These are phyloP conservation scores for Hesperia comma DNA, from an alignment of 2,888 invertebrate genomes.

Conservation along the genomic window DNA sequence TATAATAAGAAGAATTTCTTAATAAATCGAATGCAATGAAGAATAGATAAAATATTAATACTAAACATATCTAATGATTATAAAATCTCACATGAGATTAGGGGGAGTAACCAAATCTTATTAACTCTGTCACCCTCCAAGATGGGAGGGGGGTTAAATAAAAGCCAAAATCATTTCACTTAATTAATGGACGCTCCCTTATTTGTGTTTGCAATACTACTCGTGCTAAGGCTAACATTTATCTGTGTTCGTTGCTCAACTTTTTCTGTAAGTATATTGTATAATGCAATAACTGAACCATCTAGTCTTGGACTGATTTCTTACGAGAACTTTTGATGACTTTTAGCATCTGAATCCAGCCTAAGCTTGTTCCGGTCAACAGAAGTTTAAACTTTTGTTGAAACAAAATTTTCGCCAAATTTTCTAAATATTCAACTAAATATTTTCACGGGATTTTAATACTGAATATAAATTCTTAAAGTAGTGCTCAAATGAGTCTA, in stretches of 20 bases:
- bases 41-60: no score
- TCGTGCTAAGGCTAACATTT: no score
- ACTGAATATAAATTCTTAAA: neutral
- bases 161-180: no score
- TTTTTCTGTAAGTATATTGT: neutral
- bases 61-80: no score
- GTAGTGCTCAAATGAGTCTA: neutral
- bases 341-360: conserved; percentile 31
- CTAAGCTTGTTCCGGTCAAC: conserved; percentile 22
- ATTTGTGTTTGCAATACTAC: no score
- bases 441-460: conserved; percentile 8
- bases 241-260: conserved; percentile 1
- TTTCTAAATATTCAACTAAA: neutral
- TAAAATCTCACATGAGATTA: no score
- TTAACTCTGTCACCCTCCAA: no score
- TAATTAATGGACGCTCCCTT: no score
- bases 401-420: conserved; percentile 5
- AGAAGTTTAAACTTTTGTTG: conserved; percentile 6
- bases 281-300: conserved; percentile 2
- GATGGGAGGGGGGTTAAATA: no score
- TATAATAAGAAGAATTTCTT: no score
- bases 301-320: conserved; percentile 23
- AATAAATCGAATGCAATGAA: no score
- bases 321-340: conserved; percentile 23
- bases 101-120: no score